These are phyloP conservation scores for Rhyacichthys aspro DNA, from an alignment of 2,797 vertebrate genomes.

Conservation along the genomic window DNA sequence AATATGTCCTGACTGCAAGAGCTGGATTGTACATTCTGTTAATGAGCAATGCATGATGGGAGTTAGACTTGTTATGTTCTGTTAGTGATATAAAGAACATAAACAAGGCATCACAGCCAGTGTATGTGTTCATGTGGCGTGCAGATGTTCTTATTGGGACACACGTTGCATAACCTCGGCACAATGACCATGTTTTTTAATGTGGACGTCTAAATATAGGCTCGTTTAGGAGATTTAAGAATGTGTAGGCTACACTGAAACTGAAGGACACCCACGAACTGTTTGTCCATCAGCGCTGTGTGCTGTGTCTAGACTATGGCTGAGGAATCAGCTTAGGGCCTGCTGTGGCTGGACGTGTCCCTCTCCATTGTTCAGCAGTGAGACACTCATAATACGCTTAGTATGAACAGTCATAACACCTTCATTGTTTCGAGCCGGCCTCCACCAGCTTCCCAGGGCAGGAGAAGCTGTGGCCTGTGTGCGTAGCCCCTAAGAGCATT, in stretches of 20 bases:
- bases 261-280: neutral
- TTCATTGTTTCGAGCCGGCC: conserved; percentile 62
- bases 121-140: conserved; percentile 60
- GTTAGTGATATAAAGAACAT: conserved; percentile 71
- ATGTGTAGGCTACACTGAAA: neutral
- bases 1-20: conserved; percentile 28
- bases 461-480: conserved; percentile 23
- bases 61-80: conserved; percentile 69
- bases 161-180: neutral
- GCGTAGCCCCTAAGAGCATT: conserved; percentile 48
- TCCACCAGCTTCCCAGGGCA: conserved; percentile 43
- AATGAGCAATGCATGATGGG: conserved; percentile 31
- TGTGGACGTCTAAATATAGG: conserved; percentile 18
- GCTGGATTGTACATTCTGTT: conserved; percentile 49
- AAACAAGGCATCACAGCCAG: conserved; percentile 60
- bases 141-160: conserved; percentile 64
- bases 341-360: conserved; percentile 66
- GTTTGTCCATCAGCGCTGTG: conserved; percentile 36
- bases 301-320: conserved; percentile 60
- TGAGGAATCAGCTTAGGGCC: conserved; percentile 68
- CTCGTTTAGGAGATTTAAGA: neutral
- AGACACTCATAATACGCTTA: conserved; percentile 74
- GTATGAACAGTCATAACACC: conserved; percentile 71
- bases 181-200: too few relatives aligned
- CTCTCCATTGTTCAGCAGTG: conserved; percentile 70